phyloP scores from a whole-genome alignment of 2,888 invertebrate species.

The Lepeophtheirus nordmannii region DNA sequence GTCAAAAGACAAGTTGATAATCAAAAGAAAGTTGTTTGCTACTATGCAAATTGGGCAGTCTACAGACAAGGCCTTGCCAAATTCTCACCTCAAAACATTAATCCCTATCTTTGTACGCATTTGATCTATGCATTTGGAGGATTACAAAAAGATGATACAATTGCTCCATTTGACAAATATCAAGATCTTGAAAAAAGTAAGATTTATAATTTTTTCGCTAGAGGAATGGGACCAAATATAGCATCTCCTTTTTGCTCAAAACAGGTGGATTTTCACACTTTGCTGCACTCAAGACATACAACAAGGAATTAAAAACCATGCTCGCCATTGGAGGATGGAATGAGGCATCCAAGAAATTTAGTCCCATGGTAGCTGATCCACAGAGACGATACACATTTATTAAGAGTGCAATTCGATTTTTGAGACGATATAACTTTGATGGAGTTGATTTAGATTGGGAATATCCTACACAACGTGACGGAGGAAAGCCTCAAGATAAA shows the following conservation, averaged over 20 bases:
- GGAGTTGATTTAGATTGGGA: slow-evolving; percentile 83
- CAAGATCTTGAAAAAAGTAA: slow-evolving; percentile 87
- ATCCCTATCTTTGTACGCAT: slow-evolving; percentile 84
- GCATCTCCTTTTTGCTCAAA: neutral
- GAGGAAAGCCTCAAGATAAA: slow-evolving; percentile 55
- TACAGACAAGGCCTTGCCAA: slow-evolving; percentile 72
- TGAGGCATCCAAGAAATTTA: slow-evolving; percentile 74
- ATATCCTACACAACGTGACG: slow-evolving; percentile 64
- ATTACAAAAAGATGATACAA: slow-evolving; percentile 72
- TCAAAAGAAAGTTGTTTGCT: slow-evolving; percentile 52
- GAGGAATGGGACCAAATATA: neutral
- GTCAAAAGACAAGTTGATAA: slow-evolving; percentile 19
- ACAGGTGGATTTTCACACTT: slow-evolving; percentile 84
- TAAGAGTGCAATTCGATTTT: slow-evolving; percentile 51
- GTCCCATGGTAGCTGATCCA: slow-evolving; percentile 65
- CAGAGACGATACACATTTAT: slow-evolving; percentile 63
- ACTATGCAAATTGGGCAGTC: slow-evolving; percentile 86
- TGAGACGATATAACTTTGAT: slow-evolving; percentile 79
- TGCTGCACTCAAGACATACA: slow-evolving; percentile 78
- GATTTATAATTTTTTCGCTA: no score
- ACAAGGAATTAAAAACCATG: slow-evolving; percentile 73
- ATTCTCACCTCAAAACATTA: slow-evolving; percentile 82
- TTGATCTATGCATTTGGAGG: slow-evolving; percentile 83
- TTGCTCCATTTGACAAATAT: slow-evolving; percentile 84
- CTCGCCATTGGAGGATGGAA: slow-evolving; percentile 89